Evolutionary conservation across 2,113 vertebrate species (phyloP).

Genomic region (Neotoma lepida): DNA sequence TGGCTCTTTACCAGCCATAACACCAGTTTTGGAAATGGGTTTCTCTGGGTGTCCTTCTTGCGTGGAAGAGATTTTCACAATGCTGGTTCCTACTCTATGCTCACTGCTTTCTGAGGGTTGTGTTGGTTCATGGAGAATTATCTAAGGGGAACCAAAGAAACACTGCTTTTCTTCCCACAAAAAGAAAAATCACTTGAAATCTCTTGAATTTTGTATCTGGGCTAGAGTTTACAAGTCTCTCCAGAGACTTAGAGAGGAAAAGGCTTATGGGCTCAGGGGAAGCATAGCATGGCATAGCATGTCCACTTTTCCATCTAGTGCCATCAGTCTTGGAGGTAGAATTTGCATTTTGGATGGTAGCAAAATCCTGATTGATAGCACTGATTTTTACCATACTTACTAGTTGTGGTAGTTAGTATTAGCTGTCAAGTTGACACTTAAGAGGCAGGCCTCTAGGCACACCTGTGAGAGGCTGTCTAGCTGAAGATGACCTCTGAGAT

Average conservation of each 20-base stretch:
- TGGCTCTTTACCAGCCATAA: not conserved
- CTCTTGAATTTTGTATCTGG: constrained; percentile 13
- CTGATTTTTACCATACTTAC: not conserved
- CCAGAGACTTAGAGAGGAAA: not conserved
- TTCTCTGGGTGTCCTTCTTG: not conserved
- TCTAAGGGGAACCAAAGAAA: not conserved
- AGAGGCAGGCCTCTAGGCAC: not conserved
- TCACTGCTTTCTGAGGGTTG: not conserved
- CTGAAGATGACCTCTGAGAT: not conserved
- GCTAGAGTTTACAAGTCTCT: not conserved
- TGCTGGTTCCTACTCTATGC: not conserved
- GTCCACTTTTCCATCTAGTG: not conserved
- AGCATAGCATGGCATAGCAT: not conserved
- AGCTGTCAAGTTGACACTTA: not conserved
- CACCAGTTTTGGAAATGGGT: not conserved
- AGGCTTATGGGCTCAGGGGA: not conserved
- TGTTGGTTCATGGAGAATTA: not conserved
- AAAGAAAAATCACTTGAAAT: not conserved
- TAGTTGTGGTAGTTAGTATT: not conserved
- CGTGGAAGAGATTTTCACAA: not conserved
- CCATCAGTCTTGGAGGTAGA: not conserved
- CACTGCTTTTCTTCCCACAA: not conserved
- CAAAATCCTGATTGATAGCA: not conserved
- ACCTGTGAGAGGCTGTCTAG: not conserved
- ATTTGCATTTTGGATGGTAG: constrained; percentile 6